A percentile compares a stretch with the other conserved stretches of the same genome.
phyloP scores from a whole-genome alignment of 2,888 invertebrate species.

The Serripes groenlandicus region DNA sequence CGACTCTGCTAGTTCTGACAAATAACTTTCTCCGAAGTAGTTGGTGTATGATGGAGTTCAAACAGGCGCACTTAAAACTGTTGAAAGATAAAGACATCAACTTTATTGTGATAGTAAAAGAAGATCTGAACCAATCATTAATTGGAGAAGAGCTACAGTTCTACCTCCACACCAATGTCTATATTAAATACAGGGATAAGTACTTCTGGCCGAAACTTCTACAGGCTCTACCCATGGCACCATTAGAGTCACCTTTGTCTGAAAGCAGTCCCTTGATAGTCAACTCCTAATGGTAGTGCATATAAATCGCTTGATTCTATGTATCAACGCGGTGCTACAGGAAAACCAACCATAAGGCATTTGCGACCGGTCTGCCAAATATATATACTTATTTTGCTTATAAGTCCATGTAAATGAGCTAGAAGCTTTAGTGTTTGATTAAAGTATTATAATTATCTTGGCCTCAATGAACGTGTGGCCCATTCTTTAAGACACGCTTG shows the following conservation, averaged over 20 bases:
- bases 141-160: conserved; percentile 38
- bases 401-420: no score
- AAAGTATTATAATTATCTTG: no score
- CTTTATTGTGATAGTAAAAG: conserved; percentile 33
- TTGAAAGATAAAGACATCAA: conserved; percentile 38
- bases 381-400: no score
- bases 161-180: conserved; percentile 43
- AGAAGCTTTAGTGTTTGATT: no score
- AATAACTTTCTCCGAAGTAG: conserved; percentile 52
- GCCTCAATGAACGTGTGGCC: no score
- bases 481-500: no score
- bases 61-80: conserved; percentile 38
- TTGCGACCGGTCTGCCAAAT: no score
- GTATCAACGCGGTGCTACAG: no score
- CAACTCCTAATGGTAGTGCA: no score
- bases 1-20: conserved; percentile 44
- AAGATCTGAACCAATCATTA: conserved; percentile 40
- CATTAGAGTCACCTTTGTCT: no score
- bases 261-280: neutral
- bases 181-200: conserved; percentile 30
- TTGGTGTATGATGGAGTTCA: conserved; percentile 59
- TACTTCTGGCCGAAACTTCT: conserved; percentile 45
- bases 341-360: no score
- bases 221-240: conserved; percentile 25
- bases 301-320: no score